Base-by-base conservation (phyloP, 2,888 invertebrate genomes). In the Pediacus dermestoides region DNA sequence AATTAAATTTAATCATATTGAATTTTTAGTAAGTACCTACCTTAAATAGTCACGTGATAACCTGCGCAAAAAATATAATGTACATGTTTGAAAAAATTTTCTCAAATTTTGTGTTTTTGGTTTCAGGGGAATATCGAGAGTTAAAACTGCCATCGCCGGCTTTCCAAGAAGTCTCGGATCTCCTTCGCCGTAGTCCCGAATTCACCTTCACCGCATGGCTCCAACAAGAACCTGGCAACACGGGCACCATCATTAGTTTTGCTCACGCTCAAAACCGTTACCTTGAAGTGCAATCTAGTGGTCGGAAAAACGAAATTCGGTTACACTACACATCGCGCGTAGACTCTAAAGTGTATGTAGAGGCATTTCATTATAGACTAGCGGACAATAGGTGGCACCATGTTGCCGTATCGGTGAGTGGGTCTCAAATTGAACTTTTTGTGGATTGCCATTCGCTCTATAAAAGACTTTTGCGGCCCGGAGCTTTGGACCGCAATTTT, bases 351-450 rank as follows among this genome's bases (percentile, higher is more conserved):
- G 77, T 83, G 58, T 81, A 83, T 66, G 83, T 86, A 59, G 91
- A 91, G 76, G 83, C 86, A 65, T 91, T 92, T 76, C 87, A 86
- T 57, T 88, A 85, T 73, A 81, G 84, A 61, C 75, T 92, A 67
- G 89, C 88, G 54, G 91, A 91, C 74, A 84, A 85, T 68, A 77
- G 78, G 63, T 92, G 91, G 91, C 91, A 92, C 74, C 82, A 81
- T 57, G 75, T 91, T 64, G 88, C 89, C 61, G 74, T 92, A 57
- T 82, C 85, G 61, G 81, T 91, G 63, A 88, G 87, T 64, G 88
- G 86, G 57, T 82, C 82, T 62, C 82, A 85, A 72, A 84, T 87
- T 66, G 85, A 87, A 72, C 76, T 92, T 64, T 78, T 85, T 58
- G 83, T 91, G 56, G 89, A 91, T 76, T 91, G 92, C 74, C 84